phyloP scores from a whole-genome alignment of 2,888 invertebrate genomes.

The Napeogenes inachia region DNA sequence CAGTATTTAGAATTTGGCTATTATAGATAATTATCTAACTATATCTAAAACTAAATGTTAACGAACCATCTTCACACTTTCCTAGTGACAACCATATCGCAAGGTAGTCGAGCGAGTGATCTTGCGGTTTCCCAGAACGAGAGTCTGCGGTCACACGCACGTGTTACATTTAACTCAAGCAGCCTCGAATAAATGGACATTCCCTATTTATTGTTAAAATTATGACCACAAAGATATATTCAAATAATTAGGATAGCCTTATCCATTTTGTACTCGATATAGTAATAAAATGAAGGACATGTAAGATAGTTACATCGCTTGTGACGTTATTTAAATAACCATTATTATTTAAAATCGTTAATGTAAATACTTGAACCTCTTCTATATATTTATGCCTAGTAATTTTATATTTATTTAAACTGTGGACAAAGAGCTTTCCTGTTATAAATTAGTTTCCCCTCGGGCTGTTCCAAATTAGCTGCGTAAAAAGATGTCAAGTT shows the following conservation, averaged over 20 bases:
- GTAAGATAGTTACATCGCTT: too few species aligned
- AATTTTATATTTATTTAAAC: not conserved
- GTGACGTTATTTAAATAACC: too few species aligned
- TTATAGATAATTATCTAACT: too few species aligned
- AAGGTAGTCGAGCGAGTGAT: conserved; percentile 70
- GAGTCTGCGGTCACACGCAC: conserved; percentile 48
- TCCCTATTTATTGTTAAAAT: conserved; percentile 7
- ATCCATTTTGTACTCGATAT: too few species aligned
- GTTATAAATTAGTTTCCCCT: conserved; percentile 7
- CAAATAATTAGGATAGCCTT: too few species aligned
- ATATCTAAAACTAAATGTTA: too few species aligned
- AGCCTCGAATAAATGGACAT: conserved; percentile 27
- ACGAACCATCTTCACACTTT: too few species aligned
- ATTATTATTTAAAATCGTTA: not conserved
- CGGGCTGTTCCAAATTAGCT: conserved; percentile 2
- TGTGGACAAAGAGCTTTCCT: not conserved
- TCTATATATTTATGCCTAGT: not conserved
- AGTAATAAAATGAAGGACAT: too few species aligned
- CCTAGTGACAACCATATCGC: conserved; percentile 39
- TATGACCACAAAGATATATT: not conserved
- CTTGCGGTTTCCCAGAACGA: conserved; percentile 62
- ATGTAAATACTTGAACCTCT: too few species aligned
- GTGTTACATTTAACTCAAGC: conserved; percentile 48
- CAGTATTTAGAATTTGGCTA: too few species aligned
- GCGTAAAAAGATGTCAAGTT: conserved; percentile 7